These are phyloP conservation scores for Sarcophaga rosellei DNA, from an alignment of 2,888 invertebrate species.

Conservation along the genomic window DNA sequence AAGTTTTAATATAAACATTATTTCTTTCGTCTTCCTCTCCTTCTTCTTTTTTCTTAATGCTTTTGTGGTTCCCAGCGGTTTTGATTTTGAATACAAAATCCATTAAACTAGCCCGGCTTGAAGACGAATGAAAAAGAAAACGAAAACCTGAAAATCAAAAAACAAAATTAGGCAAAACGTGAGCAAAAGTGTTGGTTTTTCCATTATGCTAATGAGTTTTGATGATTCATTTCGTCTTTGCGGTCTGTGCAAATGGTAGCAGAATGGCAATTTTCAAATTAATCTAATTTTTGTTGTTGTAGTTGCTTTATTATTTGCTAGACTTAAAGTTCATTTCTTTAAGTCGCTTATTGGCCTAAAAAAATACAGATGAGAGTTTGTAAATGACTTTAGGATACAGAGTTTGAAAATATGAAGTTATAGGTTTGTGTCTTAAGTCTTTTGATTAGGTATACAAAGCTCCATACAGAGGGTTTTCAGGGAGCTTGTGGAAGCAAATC, in stretches of 20 bases:
- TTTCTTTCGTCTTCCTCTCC: not conserved
- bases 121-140: not conserved
- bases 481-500: too few relatives aligned
- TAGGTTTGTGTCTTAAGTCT: conserved; percentile 1
- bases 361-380: too few relatives aligned
- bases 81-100: conserved; percentile 32
- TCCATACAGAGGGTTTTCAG: too few relatives aligned
- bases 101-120: not conserved
- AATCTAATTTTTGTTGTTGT: conserved; percentile 47
- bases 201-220: conserved; percentile 65
- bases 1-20: conserved; percentile 49
- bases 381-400: too few relatives aligned
- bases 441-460: not conserved
- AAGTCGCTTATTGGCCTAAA: too few relatives aligned
- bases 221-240: conserved; percentile 1
- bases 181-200: conserved; percentile 66
- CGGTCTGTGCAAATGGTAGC: not conserved
- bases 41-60: not conserved
- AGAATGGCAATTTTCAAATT: conserved; percentile 54
- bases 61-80: not conserved
- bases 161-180: conserved; percentile 63
- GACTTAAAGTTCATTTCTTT: not conserved
- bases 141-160: not conserved
- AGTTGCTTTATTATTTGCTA: too few relatives aligned
- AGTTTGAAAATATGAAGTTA: too few relatives aligned